These are phyloP conservation scores for Hormaphis cornu DNA, from an alignment of 1,140 invertebrate species.

Conservation along the genomic window DNA sequence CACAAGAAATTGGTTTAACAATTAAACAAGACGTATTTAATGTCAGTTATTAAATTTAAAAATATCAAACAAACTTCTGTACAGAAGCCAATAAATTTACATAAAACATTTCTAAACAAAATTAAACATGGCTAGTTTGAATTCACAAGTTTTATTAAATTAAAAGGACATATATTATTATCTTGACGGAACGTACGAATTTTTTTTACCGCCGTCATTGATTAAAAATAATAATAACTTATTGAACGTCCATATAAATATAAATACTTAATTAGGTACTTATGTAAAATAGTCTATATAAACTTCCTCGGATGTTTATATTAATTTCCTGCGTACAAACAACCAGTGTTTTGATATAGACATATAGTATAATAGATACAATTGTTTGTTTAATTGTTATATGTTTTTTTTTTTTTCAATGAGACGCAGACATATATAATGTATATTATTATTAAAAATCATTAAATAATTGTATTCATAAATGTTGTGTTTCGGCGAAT, in stretches of 20 bases:
- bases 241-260: not conserved
- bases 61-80: conserved; percentile 5
- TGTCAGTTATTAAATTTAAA: not conserved
- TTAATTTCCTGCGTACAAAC: conserved; percentile 1
- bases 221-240: no score
- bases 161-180: no score
- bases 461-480: not conserved
- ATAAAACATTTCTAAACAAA: conserved; percentile 1
- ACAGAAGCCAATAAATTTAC: conserved; percentile 1
- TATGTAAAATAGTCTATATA: no score
- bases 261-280: conserved; percentile 13
- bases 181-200: no score
- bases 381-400: conserved; percentile 12
- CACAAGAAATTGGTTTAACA: not conserved
- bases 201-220: no score
- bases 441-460: no score
- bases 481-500: not conserved
- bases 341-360: conserved; percentile 4
- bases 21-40: conserved; percentile 9
- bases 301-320: not conserved
- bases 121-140: not conserved
- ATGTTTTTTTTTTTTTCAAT: conserved; percentile 17
- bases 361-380: not conserved
- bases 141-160: not conserved
- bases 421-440: conserved; percentile 16